Conservation (phyloP, 2,888 invertebrate genomes). For the Perdita meconis region DNA sequence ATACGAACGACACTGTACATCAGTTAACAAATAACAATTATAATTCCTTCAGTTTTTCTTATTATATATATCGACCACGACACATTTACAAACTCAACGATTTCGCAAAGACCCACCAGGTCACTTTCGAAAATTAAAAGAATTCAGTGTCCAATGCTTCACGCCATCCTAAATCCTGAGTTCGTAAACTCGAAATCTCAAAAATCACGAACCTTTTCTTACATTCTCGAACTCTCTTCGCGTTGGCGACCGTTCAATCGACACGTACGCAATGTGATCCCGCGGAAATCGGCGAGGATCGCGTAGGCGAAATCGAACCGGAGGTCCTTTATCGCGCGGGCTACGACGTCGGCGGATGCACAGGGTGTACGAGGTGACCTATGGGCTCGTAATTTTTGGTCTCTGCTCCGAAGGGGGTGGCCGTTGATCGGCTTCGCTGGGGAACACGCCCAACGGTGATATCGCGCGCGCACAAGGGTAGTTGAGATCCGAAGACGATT, state of each 20-base stretch:
- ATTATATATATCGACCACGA: no score
- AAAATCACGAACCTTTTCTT: constrained; percentile 15
- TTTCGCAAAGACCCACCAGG: no score
- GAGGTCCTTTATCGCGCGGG: constrained; percentile 50
- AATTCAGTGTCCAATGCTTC: no score
- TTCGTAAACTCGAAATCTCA: no score
- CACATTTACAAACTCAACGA: no score
- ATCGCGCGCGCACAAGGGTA: constrained; percentile 46
- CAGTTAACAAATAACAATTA: no score
- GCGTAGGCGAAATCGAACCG: constrained; percentile 33
- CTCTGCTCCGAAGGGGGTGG: constrained; percentile 45
- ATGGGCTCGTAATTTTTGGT: constrained; percentile 76
- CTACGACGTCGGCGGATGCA: constrained; percentile 27
- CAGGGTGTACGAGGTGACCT: constrained; percentile 70
- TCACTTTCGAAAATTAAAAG: no score
- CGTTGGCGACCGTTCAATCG: neutral
- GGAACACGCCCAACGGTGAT: constrained; percentile 53
- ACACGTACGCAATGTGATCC: neutral
- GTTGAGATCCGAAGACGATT: constrained; percentile 50
- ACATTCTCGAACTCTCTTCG: neutral
- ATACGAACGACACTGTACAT: no score
- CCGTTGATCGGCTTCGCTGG: constrained; percentile 51
- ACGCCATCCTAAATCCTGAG: no score
- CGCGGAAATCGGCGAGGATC: neutral
- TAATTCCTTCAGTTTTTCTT: no score